Evolutionary conservation across 2,888 invertebrate genomes (phyloP).

Genomic region (Trichogramma dendrolimi): DNA sequence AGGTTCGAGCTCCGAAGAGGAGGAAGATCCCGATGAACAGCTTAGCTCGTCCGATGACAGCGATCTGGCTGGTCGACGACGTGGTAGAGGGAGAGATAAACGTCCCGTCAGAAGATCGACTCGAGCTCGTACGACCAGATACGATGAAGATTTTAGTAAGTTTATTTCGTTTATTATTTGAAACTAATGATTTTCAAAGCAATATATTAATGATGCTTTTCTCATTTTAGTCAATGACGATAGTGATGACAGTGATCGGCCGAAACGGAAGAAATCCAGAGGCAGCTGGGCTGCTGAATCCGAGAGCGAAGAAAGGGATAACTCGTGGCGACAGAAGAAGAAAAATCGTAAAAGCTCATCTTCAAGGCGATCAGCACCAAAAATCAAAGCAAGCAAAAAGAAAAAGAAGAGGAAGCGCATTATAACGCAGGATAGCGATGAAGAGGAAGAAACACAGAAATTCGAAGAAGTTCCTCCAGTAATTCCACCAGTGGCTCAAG

Average conservation of each 20-base stretch:
- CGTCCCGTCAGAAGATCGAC: constrained; percentile 58
- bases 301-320: constrained; percentile 61
- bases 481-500: not conserved
- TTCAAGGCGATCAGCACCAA: constrained; percentile 37
- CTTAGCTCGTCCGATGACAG: constrained; percentile 59
- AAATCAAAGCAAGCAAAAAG: constrained; percentile 51
- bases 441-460: constrained; percentile 51
- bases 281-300: constrained; percentile 59
- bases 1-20: constrained; percentile 68
- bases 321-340: constrained; percentile 56
- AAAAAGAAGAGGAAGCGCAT: constrained; percentile 53
- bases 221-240: constrained; percentile 53
- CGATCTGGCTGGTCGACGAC: constrained; percentile 53
- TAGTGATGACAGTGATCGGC: constrained; percentile 58
- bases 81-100: constrained; percentile 51
- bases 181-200: not conserved
- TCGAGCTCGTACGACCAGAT: constrained; percentile 55
- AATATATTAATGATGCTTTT: constrained; percentile 2
- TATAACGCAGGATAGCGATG: constrained; percentile 48
- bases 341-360: constrained; percentile 48
- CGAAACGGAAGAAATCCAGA: constrained; percentile 58
- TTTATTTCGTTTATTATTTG: constrained; percentile 24
- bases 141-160: constrained; percentile 59
- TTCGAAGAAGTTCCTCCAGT: constrained; percentile 52
- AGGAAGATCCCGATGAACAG: constrained; percentile 58